Evolutionary conservation across 2,888 invertebrate species (phyloP).

Genomic region (Spisula solida): DNA sequence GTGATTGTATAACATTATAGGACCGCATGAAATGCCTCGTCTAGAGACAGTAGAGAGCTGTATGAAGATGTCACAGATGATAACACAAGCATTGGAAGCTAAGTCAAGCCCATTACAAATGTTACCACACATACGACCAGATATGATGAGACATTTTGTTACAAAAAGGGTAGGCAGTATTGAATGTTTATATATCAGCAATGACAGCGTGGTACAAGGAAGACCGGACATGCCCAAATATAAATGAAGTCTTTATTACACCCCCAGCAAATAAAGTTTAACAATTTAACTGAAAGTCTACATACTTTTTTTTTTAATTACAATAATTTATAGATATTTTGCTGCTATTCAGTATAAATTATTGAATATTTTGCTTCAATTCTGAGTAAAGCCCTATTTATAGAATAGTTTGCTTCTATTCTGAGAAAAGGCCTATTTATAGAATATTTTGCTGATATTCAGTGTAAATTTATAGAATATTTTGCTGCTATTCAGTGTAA

Average conservation of each 20-base stretch:
- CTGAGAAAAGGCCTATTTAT: no score
- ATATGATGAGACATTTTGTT: slow-evolving; percentile 90
- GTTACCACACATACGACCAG: slow-evolving; percentile 96
- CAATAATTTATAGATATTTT: background rate
- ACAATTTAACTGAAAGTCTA: no score
- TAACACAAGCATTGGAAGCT: slow-evolving; percentile 98
- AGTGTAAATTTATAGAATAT: no score
- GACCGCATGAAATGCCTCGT: slow-evolving; percentile 82
- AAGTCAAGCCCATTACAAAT: slow-evolving; percentile 97
- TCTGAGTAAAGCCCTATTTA: no score
- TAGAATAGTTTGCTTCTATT: no score
- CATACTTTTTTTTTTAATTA: no score
- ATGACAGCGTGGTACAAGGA: no score
- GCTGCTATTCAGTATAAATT: slow-evolving; percentile 88
- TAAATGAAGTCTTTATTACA: no score
- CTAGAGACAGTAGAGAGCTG: slow-evolving; percentile 98
- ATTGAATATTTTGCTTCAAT: slow-evolving; percentile 43
- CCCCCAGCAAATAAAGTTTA: no score
- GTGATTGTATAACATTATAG: slow-evolving; percentile 23
- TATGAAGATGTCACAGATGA: slow-evolving; percentile 98
- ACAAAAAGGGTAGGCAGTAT: slow-evolving; percentile 91
- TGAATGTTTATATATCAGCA: background rate
- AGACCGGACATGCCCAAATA: no score
- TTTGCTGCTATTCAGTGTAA: no score
- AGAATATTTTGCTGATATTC: no score